phyloP scores from a whole-genome alignment of 1,140 invertebrate species.

The Drosophila jambulina region DNA sequence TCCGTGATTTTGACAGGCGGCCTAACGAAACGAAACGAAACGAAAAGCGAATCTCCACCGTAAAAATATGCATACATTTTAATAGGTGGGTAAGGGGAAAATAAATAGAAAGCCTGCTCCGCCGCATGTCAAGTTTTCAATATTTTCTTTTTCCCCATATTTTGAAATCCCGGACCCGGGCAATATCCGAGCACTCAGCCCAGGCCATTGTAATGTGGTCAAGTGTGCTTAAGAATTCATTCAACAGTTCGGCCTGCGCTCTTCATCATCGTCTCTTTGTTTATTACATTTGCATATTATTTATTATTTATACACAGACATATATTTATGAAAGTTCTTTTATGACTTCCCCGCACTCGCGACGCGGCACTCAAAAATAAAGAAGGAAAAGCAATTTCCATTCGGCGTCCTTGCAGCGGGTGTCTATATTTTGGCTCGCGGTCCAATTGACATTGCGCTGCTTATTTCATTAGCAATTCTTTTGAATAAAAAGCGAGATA shows the following conservation, averaged over 20 bases:
- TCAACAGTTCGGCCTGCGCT: slow-evolving; percentile 43
- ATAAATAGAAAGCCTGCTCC: slow-evolving; percentile 37
- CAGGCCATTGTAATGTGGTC: slow-evolving; percentile 60
- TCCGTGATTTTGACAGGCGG: slow-evolving; percentile 78
- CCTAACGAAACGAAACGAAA: slow-evolving; percentile 53
- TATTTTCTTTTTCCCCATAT: slow-evolving; percentile 3
- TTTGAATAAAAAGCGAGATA: slow-evolving; percentile 62
- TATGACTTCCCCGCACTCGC: slow-evolving; percentile 62
- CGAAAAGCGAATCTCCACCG: slow-evolving; percentile 23
- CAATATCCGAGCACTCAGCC: neutral
- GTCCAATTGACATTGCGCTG: slow-evolving; percentile 47
- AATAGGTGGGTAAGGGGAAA: slow-evolving; percentile 36
- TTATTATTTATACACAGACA: slow-evolving; percentile 79
- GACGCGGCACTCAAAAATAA: slow-evolving; percentile 27
- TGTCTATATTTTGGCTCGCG: slow-evolving; percentile 35
- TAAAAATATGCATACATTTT: slow-evolving; percentile 49
- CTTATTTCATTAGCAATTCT: slow-evolving; percentile 82
- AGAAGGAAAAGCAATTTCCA: slow-evolving; percentile 14
- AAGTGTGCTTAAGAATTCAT: slow-evolving; percentile 71
- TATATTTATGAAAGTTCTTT: slow-evolving; percentile 60
- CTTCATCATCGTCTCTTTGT: slow-evolving; percentile 66
- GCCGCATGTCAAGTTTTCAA: slow-evolving; percentile 48
- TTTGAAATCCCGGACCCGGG: slow-evolving; percentile 6
- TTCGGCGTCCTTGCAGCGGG: slow-evolving; percentile 13
- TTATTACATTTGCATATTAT: slow-evolving; percentile 83